Evolutionary conservation across 2,113 vertebrate genomes (phyloP).

Genomic region (Gymnarchus niloticus): DNA sequence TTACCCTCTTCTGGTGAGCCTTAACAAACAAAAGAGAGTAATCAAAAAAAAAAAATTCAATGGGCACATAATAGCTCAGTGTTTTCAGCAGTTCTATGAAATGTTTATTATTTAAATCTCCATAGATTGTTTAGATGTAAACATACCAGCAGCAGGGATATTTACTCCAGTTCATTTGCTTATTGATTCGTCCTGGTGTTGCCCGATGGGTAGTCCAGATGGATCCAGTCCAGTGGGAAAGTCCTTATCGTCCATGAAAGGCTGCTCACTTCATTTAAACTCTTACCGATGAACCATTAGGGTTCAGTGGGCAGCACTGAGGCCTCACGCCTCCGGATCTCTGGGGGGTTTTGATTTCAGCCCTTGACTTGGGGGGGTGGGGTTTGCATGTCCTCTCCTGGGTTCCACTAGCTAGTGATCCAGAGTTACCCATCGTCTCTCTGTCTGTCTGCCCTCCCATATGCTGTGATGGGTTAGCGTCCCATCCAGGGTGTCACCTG

Average conservation of each 20-base stretch:
- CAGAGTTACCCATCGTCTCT: not conserved
- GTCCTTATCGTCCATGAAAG: not conserved
- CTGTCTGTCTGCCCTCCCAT: too few relatives aligned
- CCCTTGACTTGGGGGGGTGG: too few relatives aligned
- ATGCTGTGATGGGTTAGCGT: not conserved
- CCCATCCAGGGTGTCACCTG: not conserved
- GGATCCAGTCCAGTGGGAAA: not conserved
- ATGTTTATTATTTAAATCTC: too few relatives aligned
- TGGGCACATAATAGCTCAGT: not conserved
- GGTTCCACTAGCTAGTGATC: not conserved
- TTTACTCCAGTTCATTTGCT: too few relatives aligned
- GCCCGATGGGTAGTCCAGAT: not conserved
- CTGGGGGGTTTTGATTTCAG: too few relatives aligned
- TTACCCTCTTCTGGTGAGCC: constrained; percentile 8
- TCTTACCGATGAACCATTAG: not conserved
- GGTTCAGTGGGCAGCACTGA: not conserved
- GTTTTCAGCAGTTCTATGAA: not conserved
- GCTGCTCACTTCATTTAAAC: too few relatives aligned
- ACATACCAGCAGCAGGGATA: not conserved
- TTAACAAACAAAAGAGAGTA: not conserved
- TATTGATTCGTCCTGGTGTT: not conserved
- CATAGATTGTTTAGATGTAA: too few relatives aligned
- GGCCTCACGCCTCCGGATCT: not conserved
- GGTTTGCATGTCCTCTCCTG: not conserved
- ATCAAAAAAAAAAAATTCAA: not conserved